Base-by-base conservation (phyloP, 1,140 invertebrate genomes). In the Ericerus pela region DNA sequence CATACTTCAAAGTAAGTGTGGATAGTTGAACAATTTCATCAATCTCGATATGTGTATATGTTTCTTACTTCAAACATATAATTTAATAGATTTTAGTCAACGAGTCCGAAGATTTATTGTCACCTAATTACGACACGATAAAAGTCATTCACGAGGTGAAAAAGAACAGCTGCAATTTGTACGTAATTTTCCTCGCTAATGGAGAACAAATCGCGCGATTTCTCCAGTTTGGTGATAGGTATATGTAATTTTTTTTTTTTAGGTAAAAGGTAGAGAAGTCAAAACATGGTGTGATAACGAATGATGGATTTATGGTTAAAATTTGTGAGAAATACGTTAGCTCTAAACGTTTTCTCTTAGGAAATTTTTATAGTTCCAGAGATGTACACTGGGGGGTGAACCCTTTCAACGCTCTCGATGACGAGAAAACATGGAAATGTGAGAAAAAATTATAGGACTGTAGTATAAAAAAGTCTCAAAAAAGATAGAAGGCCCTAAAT, bases 101-200 rank as follows among this genome's bases (percentile, higher is more conserved):
- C 37, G 80, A 82, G 29, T 73, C 70, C 26, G 82, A 85, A 63
- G 75, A 83, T 67, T 69, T 86, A 5, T 62, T 74, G 5, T 72
- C 75, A 1, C 81, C 82, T 1, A 74, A 75, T 51, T 72, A 67
- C 55, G 64, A 69, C 53, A 74, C 78, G 1, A 58, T 76, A 47
- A 67, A 69, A 53, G 71, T 78, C 3, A 65, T 87, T 28, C 61
- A 65, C 11, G 68, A 75, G 51, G 76, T 79, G 6, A 75, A 75
- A 61, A 71, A 70, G 60, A 72, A 77, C 18, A 77, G 79, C 16
- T 89, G 85, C 63, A 75, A 81, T 62, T 67, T 76, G 10, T 83
- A 85, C 62, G 64, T 88, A 38, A 78, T 88, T 59, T 70, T 86
- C 14, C 67, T 88, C n/a, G 67, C 79, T 1, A 86, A 86, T 69